phyloP scores from a whole-genome alignment of 2,888 invertebrate genomes.

The Rhorus exstirpatorius region DNA sequence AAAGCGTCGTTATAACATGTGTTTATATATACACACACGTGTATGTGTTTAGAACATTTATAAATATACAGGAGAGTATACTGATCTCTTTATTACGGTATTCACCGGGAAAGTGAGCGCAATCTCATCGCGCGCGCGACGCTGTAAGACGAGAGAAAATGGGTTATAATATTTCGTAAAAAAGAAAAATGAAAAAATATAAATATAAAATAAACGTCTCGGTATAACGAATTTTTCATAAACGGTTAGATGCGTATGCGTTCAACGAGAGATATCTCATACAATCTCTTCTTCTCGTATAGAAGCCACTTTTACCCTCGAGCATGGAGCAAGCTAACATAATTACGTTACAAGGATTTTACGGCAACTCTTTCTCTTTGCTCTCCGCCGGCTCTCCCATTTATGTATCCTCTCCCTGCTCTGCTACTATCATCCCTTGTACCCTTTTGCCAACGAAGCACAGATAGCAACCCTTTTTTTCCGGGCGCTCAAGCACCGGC shows the following conservation, averaged over 20 bases:
- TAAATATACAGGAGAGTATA: constrained; percentile 7
- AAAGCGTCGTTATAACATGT: constrained; percentile 19
- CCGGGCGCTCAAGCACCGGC: constrained; percentile 67
- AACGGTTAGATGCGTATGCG: constrained; percentile 41
- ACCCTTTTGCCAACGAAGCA: constrained; percentile 46
- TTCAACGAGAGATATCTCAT: constrained; percentile 29
- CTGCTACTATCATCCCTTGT: constrained; percentile 2
- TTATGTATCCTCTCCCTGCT: constrained; percentile 42
- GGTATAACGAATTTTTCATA: constrained; percentile 63
- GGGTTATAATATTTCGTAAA: constrained; percentile 51
- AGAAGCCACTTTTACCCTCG: constrained; percentile 44
- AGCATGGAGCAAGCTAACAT: constrained; percentile 66
- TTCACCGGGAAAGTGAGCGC: constrained; percentile 39
- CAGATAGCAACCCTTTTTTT: constrained; percentile 69
- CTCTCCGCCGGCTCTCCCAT: constrained; percentile 56
- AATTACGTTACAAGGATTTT: constrained; percentile 75
- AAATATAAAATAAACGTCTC: constrained; percentile 25
- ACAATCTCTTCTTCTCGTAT: constrained; percentile 29
- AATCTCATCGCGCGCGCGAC: constrained; percentile 59
- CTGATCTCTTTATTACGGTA: constrained; percentile 27
- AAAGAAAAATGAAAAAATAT: constrained; percentile 27
- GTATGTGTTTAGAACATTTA: too few relatives aligned
- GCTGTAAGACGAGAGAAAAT: constrained; percentile 30
- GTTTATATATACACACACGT: constrained; percentile 8
- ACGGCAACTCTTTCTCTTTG: constrained; percentile 70